Percentiles rank a stretch among this genome's conserved stretches.
Conservation (phyloP, 2,888 invertebrate genomes). For the Balanococcus diminutus region DNA sequence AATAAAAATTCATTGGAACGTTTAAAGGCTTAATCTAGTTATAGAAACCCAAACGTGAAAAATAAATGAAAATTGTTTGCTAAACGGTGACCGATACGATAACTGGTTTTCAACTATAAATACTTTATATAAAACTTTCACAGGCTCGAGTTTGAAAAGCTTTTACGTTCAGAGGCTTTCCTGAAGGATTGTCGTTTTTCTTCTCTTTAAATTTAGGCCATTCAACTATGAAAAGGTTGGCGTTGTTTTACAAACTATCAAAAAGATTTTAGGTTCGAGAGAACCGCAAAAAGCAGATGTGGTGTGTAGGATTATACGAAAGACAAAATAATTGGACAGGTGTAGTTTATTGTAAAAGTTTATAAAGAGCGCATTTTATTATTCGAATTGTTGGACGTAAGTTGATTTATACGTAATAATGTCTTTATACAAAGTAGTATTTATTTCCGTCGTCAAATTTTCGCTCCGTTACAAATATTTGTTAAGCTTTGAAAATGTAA, state of each 20-base stretch:
- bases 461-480: slow-evolving; percentile 14
- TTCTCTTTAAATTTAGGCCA: slow-evolving; percentile 32
- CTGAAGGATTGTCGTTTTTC: slow-evolving; percentile 21
- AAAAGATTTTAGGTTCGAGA: background rate
- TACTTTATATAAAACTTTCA: slow-evolving; percentile 8
- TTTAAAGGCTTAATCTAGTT: slow-evolving; percentile 3
- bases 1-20: background rate
- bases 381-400: slow-evolving; percentile 15
- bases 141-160: slow-evolving; percentile 2
- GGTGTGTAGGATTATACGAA: background rate
- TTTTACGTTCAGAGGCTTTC: background rate
- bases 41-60: background rate
- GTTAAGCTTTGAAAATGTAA: slow-evolving; percentile 34
- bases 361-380: background rate
- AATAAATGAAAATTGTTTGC: background rate
- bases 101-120: background rate
- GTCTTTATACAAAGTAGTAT: slow-evolving; percentile 15
- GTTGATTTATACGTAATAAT: slow-evolving; percentile 17
- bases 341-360: slow-evolving; percentile 29
- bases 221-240: slow-evolving; percentile 27
- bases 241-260: slow-evolving; percentile 4
- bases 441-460: slow-evolving; percentile 22
- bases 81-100: slow-evolving; percentile 17
- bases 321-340: slow-evolving; percentile 22
- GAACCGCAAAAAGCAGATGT: background rate